A percentile compares a stretch with the other conserved stretches of the same genome.
Conservation (phyloP, 2,113 vertebrate genomes). For the Trichechus manatus region DNA sequence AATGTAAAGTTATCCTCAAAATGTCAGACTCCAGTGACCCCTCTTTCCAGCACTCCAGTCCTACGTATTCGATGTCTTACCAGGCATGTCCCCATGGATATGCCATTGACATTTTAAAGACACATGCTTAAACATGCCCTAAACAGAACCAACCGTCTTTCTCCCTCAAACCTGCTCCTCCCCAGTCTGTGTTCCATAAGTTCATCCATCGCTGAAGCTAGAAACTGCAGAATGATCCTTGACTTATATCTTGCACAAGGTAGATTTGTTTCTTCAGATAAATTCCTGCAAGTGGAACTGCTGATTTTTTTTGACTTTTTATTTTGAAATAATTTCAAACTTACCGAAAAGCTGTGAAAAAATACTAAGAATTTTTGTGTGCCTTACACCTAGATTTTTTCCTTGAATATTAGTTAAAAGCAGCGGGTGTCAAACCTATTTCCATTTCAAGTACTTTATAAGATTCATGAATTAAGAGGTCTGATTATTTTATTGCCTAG, state of each 20-base stretch:
- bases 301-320: not conserved
- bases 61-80: not conserved
- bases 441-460: conserved; percentile 11
- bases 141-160: not conserved
- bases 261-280: not conserved
- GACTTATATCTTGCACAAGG: not conserved
- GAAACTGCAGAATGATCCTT: not conserved
- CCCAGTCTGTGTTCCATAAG: not conserved
- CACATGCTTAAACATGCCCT: not conserved
- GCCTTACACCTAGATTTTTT: not conserved
- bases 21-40: not conserved
- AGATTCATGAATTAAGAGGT: not conserved
- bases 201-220: not conserved
- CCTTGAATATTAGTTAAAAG: conserved; percentile 37
- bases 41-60: not conserved
- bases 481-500: conserved; percentile 8
- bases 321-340: not conserved
- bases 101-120: not conserved
- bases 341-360: not conserved
- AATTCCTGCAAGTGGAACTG: not conserved
- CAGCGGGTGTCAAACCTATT: not conserved
- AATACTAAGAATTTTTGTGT: not conserved
- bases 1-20: not conserved
- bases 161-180: not conserved
- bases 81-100: not conserved